Percentiles rank a stretch among this genome's conserved stretches.
Evolutionary conservation across 2,797 vertebrate genomes (phyloP).

Genomic region (Vultur gryphus): DNA sequence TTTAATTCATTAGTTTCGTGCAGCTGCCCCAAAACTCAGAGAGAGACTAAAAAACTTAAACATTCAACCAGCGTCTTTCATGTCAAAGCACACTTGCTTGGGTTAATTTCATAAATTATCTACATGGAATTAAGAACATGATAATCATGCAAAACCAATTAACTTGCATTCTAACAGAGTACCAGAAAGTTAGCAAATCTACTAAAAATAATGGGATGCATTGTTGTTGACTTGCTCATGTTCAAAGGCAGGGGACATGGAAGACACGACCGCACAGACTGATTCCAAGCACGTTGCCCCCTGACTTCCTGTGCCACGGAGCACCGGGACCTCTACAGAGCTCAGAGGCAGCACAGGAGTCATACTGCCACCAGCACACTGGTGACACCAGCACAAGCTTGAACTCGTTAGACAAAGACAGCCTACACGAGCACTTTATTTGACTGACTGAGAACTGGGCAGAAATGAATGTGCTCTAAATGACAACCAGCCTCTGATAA

Average conservation of each 20-base stretch:
- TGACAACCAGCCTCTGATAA: not conserved
- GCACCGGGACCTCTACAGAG: not conserved
- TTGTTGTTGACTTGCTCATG: not conserved
- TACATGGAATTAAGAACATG: not conserved
- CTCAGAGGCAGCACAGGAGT: not conserved
- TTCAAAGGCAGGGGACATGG: not conserved
- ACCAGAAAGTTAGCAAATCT: not conserved
- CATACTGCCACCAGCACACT: not conserved
- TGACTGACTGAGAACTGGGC: not conserved
- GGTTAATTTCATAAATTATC: not conserved
- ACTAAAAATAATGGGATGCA: not conserved
- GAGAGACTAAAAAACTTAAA: not conserved
- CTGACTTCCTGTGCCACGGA: fast-evolving
- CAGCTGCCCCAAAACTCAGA: conserved; percentile 6
- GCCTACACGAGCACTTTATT: not conserved
- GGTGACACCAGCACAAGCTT: not conserved
- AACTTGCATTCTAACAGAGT: not conserved
- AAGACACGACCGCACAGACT: fast-evolving
- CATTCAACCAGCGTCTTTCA: not conserved
- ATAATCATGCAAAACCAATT: not conserved
- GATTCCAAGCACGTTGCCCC: not conserved
- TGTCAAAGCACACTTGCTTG: not conserved
- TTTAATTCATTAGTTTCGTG: conserved; percentile 4
- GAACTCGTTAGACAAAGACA: not conserved
- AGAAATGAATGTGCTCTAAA: not conserved